Evolutionary conservation across 2,888 invertebrate genomes (phyloP), one percentile per base, ranked within the genome.

Genomic region (Nysson spinosus): DNA sequence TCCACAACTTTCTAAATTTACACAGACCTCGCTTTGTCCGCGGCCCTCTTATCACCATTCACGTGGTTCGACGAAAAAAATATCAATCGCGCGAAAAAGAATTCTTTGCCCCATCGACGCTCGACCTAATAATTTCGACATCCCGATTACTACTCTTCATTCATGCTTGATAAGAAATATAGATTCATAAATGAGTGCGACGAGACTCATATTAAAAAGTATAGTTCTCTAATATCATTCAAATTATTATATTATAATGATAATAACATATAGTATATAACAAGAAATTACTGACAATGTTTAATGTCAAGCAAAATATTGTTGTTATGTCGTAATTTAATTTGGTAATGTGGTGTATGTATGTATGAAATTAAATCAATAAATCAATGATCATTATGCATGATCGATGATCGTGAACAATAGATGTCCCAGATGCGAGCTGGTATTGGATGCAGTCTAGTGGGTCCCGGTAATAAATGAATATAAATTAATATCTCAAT

Each of bases 401-500:
- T n/a, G n/a, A 55, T 55, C 40, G 28, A 5, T 9, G 11, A 19
- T 22, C 32, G 28, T 22, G 12, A 28, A 43, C 28, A 37, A 44
- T 46, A 49, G 51, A 46, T 35, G 62, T n/a, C 19, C 17, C 17
- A 7, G 17, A 16, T 9, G 20, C 20, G 34, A 20, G 9, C 32
- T 14, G 30, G 11, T n/a, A 22, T 24, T 20, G 11, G n/a, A 12
- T n/a, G n/a, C n/a, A n/a, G n/a, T n/a, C n/a, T n/a, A n/a, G n/a
- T n/a, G n/a, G n/a, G n/a, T n/a, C n/a, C n/a, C n/a, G n/a, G 17
- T 40, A 12, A 14, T 28, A 5, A 43, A 40, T n/a, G 46, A 58
- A 51, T 24, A 55, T 54, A 44, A 60, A 40, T 42, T 17, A 26
- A 6, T n/a, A 35, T 16, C 24, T 32, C 16, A 44, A 44, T 67